Evolutionary conservation across 2,797 vertebrate genomes (phyloP).

Genomic region (Anas capensis): DNA sequence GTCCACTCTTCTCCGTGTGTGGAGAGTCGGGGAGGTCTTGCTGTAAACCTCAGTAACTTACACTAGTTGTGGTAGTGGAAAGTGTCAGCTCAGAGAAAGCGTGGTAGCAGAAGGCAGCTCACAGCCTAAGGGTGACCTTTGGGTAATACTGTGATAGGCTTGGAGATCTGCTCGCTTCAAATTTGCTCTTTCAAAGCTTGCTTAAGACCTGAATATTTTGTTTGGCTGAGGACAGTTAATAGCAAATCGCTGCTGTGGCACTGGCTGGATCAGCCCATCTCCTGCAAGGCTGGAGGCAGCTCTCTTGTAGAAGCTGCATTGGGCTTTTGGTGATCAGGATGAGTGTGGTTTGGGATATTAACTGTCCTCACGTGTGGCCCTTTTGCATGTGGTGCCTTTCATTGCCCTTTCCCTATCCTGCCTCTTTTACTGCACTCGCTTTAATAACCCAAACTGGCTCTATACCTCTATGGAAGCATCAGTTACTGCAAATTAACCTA

Average conservation of each 20-base stretch:
- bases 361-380: slow-evolving; percentile 31
- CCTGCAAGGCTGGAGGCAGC: neutral
- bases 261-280: neutral
- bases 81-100: neutral
- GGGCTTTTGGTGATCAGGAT: neutral
- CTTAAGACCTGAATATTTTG: neutral
- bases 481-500: slow-evolving; percentile 61
- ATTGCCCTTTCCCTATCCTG: neutral
- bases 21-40: neutral
- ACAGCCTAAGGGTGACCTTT: neutral
- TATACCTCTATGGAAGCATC: slow-evolving; percentile 73
- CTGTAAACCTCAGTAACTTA: neutral
- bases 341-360: slow-evolving; percentile 37
- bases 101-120: neutral
- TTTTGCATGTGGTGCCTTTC: slow-evolving; percentile 69
- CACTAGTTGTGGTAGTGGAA: neutral
- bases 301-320: neutral
- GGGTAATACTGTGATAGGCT: neutral
- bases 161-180: neutral
- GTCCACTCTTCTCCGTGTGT: neutral
- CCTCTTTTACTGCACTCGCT: slow-evolving; percentile 52
- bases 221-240: slow-evolving; percentile 63
- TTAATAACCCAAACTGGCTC: slow-evolving; percentile 55
- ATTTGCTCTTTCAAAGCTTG: slow-evolving; percentile 27
- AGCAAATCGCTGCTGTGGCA: slow-evolving; percentile 1